Conservation (phyloP, 2,797 vertebrate species). For the Sternarchorhynchus goeldii region DNA sequence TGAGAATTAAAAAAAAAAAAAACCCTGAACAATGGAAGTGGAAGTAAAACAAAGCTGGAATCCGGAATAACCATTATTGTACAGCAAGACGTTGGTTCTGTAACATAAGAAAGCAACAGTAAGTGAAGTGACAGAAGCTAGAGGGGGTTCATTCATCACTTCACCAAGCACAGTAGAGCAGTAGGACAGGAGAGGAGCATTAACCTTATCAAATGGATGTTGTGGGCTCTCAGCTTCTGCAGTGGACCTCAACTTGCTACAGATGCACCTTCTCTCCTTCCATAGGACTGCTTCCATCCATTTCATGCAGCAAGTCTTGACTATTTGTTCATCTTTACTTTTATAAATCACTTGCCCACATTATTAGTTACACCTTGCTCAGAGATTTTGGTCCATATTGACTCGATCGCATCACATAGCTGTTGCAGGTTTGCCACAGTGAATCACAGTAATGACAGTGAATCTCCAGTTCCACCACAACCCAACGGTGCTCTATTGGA, state of each 20-base stretch:
- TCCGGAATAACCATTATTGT: slow-evolving; percentile 6
- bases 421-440: no score
- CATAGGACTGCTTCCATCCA: slow-evolving; percentile 25
- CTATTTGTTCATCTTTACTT: no score
- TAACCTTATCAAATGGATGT: not conserved
- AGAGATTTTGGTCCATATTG: no score
- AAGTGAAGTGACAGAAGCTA: not conserved
- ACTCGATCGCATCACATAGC: no score
- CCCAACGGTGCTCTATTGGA: no score
- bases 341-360: no score
- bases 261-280: slow-evolving; percentile 52
- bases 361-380: no score
- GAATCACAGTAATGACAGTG: no score
- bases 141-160: not conserved
- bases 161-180: not conserved
- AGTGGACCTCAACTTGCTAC: not conserved
- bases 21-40: not conserved
- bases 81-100: not conserved
- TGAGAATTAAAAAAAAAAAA: no score
- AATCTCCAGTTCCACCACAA: no score
- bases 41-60: not conserved
- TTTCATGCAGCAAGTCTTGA: not conserved
- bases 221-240: not conserved
- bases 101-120: not conserved
- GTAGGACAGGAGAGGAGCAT: not conserved